Base-by-base conservation (phyloP, 1,140 invertebrate genomes). In the Bombus huntii region DNA sequence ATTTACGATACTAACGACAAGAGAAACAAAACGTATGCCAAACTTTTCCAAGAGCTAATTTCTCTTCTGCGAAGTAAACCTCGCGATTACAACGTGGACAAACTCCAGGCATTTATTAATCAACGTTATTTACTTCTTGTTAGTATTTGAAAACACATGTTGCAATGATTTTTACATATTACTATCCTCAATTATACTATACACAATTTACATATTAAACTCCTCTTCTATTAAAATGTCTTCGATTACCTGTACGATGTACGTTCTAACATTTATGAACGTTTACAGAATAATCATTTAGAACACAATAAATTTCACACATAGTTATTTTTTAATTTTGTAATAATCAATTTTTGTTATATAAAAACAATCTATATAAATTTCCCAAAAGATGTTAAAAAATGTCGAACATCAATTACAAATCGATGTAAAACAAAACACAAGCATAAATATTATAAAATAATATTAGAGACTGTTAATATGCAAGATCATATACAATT, bases 1-100 rank as follows among this genome's bases (percentile, higher is more conserved):
- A 18, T 53, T 37, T 82, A 62, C 18, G 31, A 81, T 88, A 92
- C 94, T 94, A 89, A 95, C 95, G 89, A 87, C 95, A 95, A 71
- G 92, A 93, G 77, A 95, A 95, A 80, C 95, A 95, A 76, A 93
- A 93, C 25, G 91, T 93, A 73, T 95, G 95, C 94, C 94, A 95
- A 39, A 95, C 93, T 93, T 94, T 95, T 80, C 93, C 94, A 42
- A 95, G 81, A 12, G 94, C 93, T 66, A 94, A 90, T 88, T 93
- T 94, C 81, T 93, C 92, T 87, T 95, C 94, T 37, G 94, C 92
- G 91, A 92, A 93, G 87, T 93, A 95, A 89, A 95, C 93, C 79
- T 94, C 92, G 89, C 92, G 93, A 87, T 92, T 91, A 84, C 94
- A 95, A 73, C 94, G 94, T 53, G 93, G 91, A 88, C 94, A 95